A percentile compares a stretch with the other conserved stretches of the same genome.
These are phyloP conservation scores for Eristalis arbustorum DNA, from an alignment of 2,888 invertebrate species.

Conservation along the genomic window DNA sequence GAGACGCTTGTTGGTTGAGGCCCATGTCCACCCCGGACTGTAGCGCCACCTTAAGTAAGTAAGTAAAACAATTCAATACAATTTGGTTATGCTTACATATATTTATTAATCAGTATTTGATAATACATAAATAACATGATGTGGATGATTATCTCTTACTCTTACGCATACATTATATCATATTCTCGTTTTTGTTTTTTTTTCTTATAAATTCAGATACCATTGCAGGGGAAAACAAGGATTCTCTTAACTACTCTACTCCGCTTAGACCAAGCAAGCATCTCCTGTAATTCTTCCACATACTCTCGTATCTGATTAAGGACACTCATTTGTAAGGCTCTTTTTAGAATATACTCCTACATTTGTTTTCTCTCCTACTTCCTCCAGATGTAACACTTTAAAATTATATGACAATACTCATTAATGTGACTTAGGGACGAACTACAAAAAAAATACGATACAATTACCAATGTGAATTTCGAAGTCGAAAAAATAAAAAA, in stretches of 20 bases:
- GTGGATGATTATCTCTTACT: constrained; percentile 29
- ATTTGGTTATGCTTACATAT: constrained; percentile 32
- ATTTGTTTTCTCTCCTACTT: neutral
- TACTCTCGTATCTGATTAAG: constrained; percentile 53
- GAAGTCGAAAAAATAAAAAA: neutral
- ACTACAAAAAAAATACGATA: neutral
- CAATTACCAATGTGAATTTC: neutral
- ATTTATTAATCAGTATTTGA: constrained; percentile 46
- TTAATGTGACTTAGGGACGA: neutral
- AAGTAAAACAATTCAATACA: neutral
- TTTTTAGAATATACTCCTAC: constrained; percentile 18
- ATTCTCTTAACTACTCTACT: neutral
- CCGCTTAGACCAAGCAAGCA: neutral
- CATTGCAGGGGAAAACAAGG: neutral
- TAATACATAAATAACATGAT: constrained; percentile 59
- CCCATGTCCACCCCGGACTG: no score
- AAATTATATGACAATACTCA: constrained; percentile 15
- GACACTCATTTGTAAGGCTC: constrained; percentile 68
- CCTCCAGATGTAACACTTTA: neutral
- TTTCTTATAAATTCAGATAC: constrained; percentile 1
- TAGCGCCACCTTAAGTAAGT: no score
- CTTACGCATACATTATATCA: neutral
- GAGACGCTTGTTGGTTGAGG: no score
- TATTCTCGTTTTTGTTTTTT: no score
- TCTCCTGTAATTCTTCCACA: neutral